Conservation (phyloP, 2,113 vertebrate species). For the Isichthys henryi region DNA sequence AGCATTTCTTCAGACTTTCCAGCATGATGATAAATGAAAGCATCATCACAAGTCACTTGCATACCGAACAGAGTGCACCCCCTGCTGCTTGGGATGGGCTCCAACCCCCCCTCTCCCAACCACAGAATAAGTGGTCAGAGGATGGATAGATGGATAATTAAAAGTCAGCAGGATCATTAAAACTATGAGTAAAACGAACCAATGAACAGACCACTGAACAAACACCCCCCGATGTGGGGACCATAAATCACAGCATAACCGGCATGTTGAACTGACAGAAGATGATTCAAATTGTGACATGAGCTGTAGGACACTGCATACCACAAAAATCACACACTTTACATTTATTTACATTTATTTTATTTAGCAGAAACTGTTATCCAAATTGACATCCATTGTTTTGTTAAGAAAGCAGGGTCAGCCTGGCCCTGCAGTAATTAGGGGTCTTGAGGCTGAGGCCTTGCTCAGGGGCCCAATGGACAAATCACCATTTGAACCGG, state of each 20-base stretch:
- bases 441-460: not conserved
- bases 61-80: not conserved
- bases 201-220: not conserved
- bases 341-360: not conserved
- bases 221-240: not conserved
- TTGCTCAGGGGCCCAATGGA: not conserved
- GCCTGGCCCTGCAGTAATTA: not conserved
- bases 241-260: not conserved
- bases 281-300: not conserved
- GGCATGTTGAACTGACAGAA: not conserved
- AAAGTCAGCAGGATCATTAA: not conserved
- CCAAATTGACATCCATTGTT: not conserved
- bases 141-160: not conserved
- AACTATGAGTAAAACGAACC: not conserved
- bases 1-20: not conserved
- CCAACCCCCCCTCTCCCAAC: not conserved
- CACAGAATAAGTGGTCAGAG: not conserved
- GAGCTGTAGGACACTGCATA: not conserved
- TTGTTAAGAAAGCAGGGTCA: not conserved
- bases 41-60: not conserved
- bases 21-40: not conserved
- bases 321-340: not conserved
- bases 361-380: not conserved
- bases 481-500: not conserved
- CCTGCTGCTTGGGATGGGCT: not conserved